These are phyloP conservation scores for Acanthiza pusilla DNA, from an alignment of 2,797 vertebrate species.

Conservation along the genomic window DNA sequence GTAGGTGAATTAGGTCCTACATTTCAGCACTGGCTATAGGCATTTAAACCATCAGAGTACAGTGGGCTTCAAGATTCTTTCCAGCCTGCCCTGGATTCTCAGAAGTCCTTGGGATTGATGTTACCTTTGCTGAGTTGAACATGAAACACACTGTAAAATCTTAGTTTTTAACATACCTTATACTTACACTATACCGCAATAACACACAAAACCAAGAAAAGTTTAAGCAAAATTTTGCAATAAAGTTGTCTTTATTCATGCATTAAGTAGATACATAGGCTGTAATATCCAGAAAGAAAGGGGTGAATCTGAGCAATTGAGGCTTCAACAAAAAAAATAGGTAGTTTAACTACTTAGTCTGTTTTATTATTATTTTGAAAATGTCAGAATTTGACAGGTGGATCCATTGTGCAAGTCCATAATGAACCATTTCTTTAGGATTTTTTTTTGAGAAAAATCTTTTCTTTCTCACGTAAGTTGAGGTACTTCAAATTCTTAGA, in stretches of 20 bases:
- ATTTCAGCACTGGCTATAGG: not conserved
- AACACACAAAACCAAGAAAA: not conserved
- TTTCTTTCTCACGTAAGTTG: not conserved
- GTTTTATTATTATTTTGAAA: not conserved
- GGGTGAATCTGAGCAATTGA: not conserved
- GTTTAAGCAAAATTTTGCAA: not conserved
- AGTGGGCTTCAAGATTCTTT: not conserved
- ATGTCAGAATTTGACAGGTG: not conserved
- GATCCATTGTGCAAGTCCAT: not conserved
- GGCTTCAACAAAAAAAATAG: not conserved
- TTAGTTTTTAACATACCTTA: not conserved
- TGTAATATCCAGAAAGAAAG: not conserved
- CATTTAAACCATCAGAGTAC: not conserved
- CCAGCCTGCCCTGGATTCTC: not conserved
- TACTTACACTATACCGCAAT: not conserved
- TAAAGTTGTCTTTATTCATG: not conserved
- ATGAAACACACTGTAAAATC: not conserved
- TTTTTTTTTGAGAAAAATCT: fast-evolving
- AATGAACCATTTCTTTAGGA: not conserved
- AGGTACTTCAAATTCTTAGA: not conserved
- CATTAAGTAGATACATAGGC: not conserved
- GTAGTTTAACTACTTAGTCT: not conserved
- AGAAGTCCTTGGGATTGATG: not conserved
- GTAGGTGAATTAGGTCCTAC: not conserved
- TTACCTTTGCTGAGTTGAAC: not conserved